phyloP scores from a whole-genome alignment of 2,113 vertebrate genomes.

The Alces alces region DNA sequence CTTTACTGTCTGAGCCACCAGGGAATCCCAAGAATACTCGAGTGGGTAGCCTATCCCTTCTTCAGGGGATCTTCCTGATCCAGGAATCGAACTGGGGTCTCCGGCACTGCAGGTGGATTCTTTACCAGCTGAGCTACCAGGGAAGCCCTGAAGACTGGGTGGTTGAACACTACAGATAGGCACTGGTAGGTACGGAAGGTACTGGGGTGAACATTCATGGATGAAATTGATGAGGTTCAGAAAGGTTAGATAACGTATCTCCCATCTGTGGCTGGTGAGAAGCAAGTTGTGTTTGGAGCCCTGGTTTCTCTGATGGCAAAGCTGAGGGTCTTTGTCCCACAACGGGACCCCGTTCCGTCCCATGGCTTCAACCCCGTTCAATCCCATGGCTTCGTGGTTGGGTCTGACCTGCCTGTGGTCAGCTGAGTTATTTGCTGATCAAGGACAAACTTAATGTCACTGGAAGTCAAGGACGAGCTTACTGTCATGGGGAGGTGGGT shows the following conservation, averaged over 20 bases:
- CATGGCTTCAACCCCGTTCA: background rate
- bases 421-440: background rate
- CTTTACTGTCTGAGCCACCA: no score
- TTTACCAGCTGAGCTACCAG: background rate
- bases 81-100: background rate
- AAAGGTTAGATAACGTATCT: background rate
- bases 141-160: background rate
- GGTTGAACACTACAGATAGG: background rate
- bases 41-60: no score
- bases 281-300: background rate
- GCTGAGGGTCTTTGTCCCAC: background rate
- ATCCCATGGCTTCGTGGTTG: background rate
- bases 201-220: no score
- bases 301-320: background rate
- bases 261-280: background rate
- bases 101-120: rapidly evolving
- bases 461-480: background rate
- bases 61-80: no score
- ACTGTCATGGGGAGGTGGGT: background rate
- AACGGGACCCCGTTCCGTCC: background rate
- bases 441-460: background rate
- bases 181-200: no score
- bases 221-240: no score
- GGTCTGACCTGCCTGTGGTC: background rate
- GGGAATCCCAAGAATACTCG: no score